Evolutionary conservation across 2,888 invertebrate species (phyloP).

Genomic region (Prosopocoilus inquinatus): DNA sequence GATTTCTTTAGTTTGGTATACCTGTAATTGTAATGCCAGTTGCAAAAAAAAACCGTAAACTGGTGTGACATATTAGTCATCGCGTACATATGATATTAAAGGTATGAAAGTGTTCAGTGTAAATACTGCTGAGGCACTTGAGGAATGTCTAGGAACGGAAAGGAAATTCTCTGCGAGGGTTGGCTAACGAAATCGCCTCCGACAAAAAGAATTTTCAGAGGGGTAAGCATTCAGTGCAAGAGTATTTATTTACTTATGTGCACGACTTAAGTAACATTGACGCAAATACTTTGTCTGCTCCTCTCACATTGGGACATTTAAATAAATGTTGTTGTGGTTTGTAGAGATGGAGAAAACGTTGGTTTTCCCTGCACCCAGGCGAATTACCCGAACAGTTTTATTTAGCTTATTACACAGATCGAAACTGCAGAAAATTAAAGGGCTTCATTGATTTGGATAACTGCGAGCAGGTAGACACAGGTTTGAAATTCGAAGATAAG

Average conservation of each 20-base stretch:
- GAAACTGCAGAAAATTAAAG: slow-evolving; percentile 79
- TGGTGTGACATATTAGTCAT: background rate
- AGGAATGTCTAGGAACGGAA: slow-evolving; percentile 53
- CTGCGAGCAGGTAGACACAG: slow-evolving; percentile 93
- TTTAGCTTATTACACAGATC: slow-evolving; percentile 90
- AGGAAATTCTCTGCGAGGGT: slow-evolving; percentile 83
- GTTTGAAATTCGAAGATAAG: slow-evolving; percentile 77
- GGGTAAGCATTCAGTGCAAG: slow-evolving; percentile 63
- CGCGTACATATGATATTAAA: background rate
- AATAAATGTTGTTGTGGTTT: background rate
- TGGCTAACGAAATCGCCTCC: slow-evolving; percentile 97
- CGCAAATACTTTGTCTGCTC: background rate
- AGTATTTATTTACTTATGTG: slow-evolving; percentile 12
- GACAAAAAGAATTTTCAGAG: slow-evolving; percentile 86
- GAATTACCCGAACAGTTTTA: slow-evolving; percentile 93
- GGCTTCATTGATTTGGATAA: slow-evolving; percentile 92
- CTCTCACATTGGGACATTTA: too few relatives aligned
- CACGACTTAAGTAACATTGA: background rate
- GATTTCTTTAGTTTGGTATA: too few relatives aligned
- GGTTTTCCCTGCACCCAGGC: slow-evolving; percentile 89
- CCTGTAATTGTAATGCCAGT: too few relatives aligned
- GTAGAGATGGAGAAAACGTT: slow-evolving; percentile 93
- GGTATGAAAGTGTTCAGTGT: background rate
- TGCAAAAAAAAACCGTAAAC: too few relatives aligned
- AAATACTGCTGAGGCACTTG: slow-evolving; percentile 3